phyloP scores from a whole-genome alignment of 2,113 vertebrate species.

The Pseudois nayaur region DNA sequence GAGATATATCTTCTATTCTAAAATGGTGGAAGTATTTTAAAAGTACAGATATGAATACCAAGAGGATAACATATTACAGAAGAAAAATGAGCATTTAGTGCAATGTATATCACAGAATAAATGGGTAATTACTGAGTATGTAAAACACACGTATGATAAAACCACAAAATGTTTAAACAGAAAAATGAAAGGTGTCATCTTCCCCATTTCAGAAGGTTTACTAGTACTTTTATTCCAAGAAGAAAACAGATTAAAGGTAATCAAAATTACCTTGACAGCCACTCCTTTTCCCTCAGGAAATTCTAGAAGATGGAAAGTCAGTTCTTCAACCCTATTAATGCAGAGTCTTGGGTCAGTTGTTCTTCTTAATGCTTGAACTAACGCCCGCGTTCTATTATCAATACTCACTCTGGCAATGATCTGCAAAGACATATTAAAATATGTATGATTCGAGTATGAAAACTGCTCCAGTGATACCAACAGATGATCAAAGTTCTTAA shows the following conservation, averaged over 20 bases:
- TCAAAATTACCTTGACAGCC: constrained; percentile 89
- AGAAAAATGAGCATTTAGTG: not conserved
- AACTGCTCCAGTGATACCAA: constrained; percentile 25
- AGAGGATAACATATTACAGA: not conserved
- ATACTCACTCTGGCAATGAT: constrained; percentile 97
- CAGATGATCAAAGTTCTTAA: not conserved
- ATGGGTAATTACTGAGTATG: not conserved
- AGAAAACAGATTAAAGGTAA: not conserved
- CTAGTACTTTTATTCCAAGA: constrained; percentile 1
- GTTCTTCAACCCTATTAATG: constrained; percentile 94
- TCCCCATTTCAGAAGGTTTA: not conserved
- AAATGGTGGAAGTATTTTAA: not conserved
- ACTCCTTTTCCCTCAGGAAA: constrained; percentile 94
- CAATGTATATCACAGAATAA: not conserved
- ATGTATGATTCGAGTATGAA: constrained; percentile 10
- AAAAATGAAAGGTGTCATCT: not conserved
- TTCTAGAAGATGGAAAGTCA: constrained; percentile 94
- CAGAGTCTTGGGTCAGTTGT: constrained; percentile 89
- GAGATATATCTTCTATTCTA: constrained; percentile 10
- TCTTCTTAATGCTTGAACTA: constrained; percentile 92
- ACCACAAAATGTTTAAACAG: not conserved
- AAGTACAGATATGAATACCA: not conserved
- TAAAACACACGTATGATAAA: not conserved
- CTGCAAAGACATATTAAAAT: constrained; percentile 75
- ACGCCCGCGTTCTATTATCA: constrained; percentile 94